Conservation (phyloP, 2,888 invertebrate species). For the Cheilosia scutellata region DNA sequence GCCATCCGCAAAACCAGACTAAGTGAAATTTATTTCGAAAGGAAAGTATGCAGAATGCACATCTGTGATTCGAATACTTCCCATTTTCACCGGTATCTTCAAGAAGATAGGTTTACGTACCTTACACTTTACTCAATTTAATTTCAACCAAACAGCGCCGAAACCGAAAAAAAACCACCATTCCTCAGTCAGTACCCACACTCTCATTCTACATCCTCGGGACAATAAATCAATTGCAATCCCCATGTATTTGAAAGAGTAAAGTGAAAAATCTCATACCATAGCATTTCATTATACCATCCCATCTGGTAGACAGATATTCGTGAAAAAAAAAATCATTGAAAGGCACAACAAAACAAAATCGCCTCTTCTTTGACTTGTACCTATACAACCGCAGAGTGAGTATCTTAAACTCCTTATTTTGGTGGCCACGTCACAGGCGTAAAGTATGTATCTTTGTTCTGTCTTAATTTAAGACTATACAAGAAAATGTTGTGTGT, state of each 20-base stretch:
- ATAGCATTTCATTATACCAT: slow-evolving; percentile 14
- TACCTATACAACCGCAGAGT: slow-evolving; percentile 50
- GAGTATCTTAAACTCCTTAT: slow-evolving; percentile 67
- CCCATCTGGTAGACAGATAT: slow-evolving; percentile 74
- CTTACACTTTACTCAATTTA: slow-evolving; percentile 38
- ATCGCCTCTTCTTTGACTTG: slow-evolving; percentile 68
- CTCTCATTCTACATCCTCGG: slow-evolving; percentile 61
- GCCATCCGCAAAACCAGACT: not conserved
- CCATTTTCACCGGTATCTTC: slow-evolving; percentile 3
- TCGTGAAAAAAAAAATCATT: slow-evolving; percentile 23
- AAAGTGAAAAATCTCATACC: slow-evolving; percentile 64
- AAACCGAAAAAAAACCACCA: slow-evolving; percentile 51
- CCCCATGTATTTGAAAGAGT: slow-evolving; percentile 48
- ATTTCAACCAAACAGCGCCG: slow-evolving; percentile 47
- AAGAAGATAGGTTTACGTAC: not conserved
- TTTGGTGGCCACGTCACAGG: slow-evolving; percentile 4
- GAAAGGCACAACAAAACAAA: slow-evolving; percentile 20
- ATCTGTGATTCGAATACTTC: slow-evolving; percentile 32
- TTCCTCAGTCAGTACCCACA: slow-evolving; percentile 43
- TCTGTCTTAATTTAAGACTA: slow-evolving; percentile 45
- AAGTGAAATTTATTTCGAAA: slow-evolving; percentile 46
- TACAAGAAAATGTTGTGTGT: slow-evolving; percentile 18
- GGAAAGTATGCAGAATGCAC: slow-evolving; percentile 51
- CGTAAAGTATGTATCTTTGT: slow-evolving; percentile 67
- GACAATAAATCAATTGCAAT: slow-evolving; percentile 76